Base-by-base conservation (phyloP, 2,113 vertebrate genomes). In the Natator depressus region DNA sequence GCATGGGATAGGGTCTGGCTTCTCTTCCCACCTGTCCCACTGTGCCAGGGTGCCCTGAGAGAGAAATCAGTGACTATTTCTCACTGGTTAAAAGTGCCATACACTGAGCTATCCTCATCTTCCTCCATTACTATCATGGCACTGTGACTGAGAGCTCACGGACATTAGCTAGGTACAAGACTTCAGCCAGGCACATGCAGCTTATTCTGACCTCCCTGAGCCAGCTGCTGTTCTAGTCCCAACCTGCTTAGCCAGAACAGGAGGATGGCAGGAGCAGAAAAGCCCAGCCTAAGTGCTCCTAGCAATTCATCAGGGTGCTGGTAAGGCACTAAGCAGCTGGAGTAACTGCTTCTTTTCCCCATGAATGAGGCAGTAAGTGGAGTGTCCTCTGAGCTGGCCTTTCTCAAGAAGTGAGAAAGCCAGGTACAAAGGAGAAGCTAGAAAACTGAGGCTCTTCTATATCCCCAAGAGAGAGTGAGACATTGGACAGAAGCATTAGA, bases 201-300 rank as follows among this genome's bases (percentile, higher is more conserved):
- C 6, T 6, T 5, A 42, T 4, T 1, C 20, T 10, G 69, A 11
- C 20, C 76, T 35, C 2, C 69, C 49, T 91, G n/a, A 46, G 0
- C 1, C 12, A 50, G 38, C 49, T 85, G n/a, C 10, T 83, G 10
- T 1, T 1, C 17, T 78, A 47, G 4, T 42, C 16, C 38, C 69
- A 75, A 22, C 20, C 38, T 24, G n/a, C 10, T 75, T 75, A 42
- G 69, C 38, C 69, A 75, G 38, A 42, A 42, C 10, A 5, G n/a
- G 3, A 75, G n/a, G 22, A 3, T 24, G 16, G 16, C 14, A 42
- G 10, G 38, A 42, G 20, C 22, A 42, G 38, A 75, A 75, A 20
- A 42, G 5, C 4, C 17, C 17, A 75, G 69, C n/a, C 20, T 42
- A 12, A 1, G 20, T 65, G 62, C 31, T 35, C 14, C 14, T 65